A percentile compares a stretch with the other conserved stretches of the same genome.
phyloP scores from a whole-genome alignment of 2,888 invertebrate genomes.

The Sipunculus nudus region DNA sequence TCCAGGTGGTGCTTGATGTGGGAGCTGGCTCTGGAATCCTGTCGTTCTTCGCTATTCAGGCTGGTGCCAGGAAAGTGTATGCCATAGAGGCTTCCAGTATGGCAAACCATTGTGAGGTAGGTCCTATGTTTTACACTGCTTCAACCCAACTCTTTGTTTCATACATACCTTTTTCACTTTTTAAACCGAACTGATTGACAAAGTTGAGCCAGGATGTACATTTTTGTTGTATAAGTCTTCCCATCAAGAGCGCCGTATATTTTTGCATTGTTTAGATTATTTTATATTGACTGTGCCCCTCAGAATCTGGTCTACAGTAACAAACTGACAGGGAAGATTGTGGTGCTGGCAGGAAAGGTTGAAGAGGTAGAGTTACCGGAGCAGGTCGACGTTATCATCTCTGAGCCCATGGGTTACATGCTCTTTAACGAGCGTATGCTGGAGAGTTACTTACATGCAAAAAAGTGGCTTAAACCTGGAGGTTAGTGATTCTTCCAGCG shows the following conservation, averaged over 20 bases:
- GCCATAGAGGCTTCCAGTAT: slow-evolving; percentile 99
- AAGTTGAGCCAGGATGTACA: too few species aligned
- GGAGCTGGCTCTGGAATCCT: slow-evolving; percentile 98
- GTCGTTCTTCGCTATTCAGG: slow-evolving; percentile 98
- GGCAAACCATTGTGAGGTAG: slow-evolving; percentile 80
- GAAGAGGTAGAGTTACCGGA: slow-evolving; percentile 97
- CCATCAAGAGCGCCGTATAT: too few species aligned
- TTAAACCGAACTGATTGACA: too few species aligned
- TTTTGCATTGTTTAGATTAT: too few species aligned
- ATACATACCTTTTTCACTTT: too few species aligned
- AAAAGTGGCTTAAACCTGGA: slow-evolving; percentile 90
- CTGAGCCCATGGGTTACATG: slow-evolving; percentile 99
- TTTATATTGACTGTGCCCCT: too few species aligned
- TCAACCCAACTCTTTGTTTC: too few species aligned
- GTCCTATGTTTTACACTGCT: background rate
- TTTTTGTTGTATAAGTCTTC: too few species aligned
- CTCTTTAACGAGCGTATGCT: slow-evolving; percentile 98
- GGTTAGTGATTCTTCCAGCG: slow-evolving; percentile 67
- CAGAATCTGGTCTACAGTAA: slow-evolving; percentile 88
- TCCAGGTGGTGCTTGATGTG: slow-evolving; percentile 90
- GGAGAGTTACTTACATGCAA: slow-evolving; percentile 97
- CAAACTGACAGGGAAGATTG: slow-evolving; percentile 85
- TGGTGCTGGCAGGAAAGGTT: slow-evolving; percentile 96
- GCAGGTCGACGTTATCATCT: slow-evolving; percentile 94
- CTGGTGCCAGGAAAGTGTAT: slow-evolving; percentile 95